Conservation (phyloP, 2,888 invertebrate species). For the Stenurella melanura region DNA sequence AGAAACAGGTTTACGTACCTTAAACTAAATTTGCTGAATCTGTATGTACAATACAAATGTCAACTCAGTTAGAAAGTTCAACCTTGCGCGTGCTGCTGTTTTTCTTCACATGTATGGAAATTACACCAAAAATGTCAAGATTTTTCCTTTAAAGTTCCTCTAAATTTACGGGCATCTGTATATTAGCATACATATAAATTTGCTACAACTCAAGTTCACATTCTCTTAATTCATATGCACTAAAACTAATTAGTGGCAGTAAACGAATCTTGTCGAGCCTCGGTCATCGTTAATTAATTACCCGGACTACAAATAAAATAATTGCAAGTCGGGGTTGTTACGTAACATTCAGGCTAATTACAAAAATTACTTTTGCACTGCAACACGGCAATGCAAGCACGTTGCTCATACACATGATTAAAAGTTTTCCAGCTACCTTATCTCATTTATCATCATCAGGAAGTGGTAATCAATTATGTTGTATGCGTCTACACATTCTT, state of each 20-base stretch:
- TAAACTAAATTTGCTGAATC: no score
- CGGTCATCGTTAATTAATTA: constrained; percentile 57
- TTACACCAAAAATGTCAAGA: no score
- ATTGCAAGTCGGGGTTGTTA: constrained; percentile 55
- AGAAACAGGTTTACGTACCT: no score
- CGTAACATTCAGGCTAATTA: constrained; percentile 62
- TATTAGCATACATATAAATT: neutral
- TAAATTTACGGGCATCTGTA: no score
- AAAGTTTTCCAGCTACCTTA: constrained; percentile 38
- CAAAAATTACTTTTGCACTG: constrained; percentile 62
- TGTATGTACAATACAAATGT: no score
- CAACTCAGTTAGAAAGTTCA: no score
- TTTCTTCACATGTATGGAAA: no score
- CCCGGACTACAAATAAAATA: constrained; percentile 59
- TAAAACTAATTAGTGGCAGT: neutral
- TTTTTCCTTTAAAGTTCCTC: no score
- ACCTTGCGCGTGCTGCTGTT: no score
- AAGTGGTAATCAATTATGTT: constrained; percentile 19
- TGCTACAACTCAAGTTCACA: neutral
- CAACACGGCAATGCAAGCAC: constrained; percentile 54
- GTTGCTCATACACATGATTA: constrained; percentile 54
- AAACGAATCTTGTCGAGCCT: neutral
- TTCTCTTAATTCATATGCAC: neutral
- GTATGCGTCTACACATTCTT: constrained; percentile 12
- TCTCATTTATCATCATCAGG: constrained; percentile 13